A percentile compares a stretch with the other conserved stretches of the same genome.
phyloP scores from a whole-genome alignment of 30 jellyfish, hydroid and myxozoan species.

The Catostylus mosaicus region DNA sequence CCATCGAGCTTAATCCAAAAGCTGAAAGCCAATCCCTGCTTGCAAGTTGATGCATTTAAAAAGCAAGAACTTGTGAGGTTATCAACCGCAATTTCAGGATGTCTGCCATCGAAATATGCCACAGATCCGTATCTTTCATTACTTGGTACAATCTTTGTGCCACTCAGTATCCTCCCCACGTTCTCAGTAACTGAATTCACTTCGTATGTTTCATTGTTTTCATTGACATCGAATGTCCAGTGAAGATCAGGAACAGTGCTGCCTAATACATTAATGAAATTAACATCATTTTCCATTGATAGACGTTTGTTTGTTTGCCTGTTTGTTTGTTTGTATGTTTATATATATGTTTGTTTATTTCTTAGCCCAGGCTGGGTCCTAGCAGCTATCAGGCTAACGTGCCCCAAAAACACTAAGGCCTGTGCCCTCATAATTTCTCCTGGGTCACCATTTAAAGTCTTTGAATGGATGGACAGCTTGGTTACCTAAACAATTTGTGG shows the following conservation, averaged over 20 bases:
- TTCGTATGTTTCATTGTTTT: constrained; percentile 7
- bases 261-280: neutral
- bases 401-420: no score
- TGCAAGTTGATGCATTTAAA: constrained; percentile 28
- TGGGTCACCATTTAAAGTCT: no score
- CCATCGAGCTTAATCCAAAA: constrained; percentile 32
- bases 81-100: constrained; percentile 36
- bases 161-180: constrained; percentile 26
- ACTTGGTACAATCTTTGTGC: constrained; percentile 13
- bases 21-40: constrained; percentile 35
- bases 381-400: no score
- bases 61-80: constrained; percentile 59
- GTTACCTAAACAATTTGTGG: no score
- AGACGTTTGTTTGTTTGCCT: no score
- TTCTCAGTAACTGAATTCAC: constrained; percentile 34
- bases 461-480: no score
- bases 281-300: no score
- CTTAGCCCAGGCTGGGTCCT: no score
- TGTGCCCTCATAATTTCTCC: no score
- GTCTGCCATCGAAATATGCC: constrained; percentile 24
- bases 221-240: constrained; percentile 52
- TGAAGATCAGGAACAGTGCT: constrained; percentile 31
- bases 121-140: constrained; percentile 41
- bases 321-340: no score
- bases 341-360: no score